Base-by-base conservation (phyloP, 2,888 invertebrate species). In the Epistrophe eligans region DNA sequence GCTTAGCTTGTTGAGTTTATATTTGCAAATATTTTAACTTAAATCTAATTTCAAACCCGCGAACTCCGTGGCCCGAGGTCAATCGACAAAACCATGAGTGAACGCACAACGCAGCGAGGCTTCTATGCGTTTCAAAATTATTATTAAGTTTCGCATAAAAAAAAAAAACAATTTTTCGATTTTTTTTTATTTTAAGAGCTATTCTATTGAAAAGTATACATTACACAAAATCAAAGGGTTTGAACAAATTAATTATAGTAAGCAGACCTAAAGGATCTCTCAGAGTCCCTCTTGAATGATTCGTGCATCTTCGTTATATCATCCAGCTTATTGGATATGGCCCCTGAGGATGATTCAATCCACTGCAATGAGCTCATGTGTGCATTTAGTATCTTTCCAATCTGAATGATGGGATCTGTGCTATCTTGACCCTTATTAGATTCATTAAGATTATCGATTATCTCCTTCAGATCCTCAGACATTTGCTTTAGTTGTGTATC, bases 281-380 rank as follows among this genome's bases (percentile, higher is more conserved):
- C 96, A 88, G 96, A 96, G 89, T 97, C 97, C 88, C 96, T 94
- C 74, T 96, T 94, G 73, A 97, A 95, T 0, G 95, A 95, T 85
- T 97, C 96, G 90, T 97, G 96, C 90, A 97, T 95, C 85, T 96
- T 96, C 28, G 96, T 95, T 35, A 98, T 95, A 76, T 97, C 96
- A 90, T 98, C 97, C 66, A 98, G 94, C 90, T 96, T 96, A 32
- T 95, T 95, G 24, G 95, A 95, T 48, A 98, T 95, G 85, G 96
- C 94, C 0, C 95, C 95, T 6, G 97, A 96, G 76, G 97, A 97
- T 88, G 96, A 95, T 91, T 99, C 98, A 55, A 99, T 95, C 98
- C 98, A 99, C 90, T 98, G 98, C 91, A 99, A 94, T 0, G 98
- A 98, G 62, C 98, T 98, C 96, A 98, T 98, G 91, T 99, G 99